Percentiles rank a stretch among this genome's conserved stretches.
Conservation (phyloP, 2,797 vertebrate species). For the Xiphorhynchus erythropygius region DNA sequence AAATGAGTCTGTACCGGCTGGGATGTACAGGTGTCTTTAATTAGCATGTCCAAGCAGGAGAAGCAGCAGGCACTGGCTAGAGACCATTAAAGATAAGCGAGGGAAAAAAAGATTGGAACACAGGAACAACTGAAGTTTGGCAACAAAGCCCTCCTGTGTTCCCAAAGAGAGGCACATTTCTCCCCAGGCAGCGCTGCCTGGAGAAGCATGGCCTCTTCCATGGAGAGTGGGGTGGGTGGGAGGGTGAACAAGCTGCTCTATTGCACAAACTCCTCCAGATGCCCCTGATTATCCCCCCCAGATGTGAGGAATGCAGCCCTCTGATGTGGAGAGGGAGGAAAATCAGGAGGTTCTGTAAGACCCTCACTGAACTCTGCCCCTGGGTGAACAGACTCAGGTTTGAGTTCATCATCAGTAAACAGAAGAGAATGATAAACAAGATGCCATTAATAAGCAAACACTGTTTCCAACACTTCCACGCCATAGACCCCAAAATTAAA, state of each 20-base stretch:
- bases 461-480: not conserved
- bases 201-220: not conserved
- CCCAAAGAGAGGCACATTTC: not conserved
- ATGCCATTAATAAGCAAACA: not conserved
- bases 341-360: not conserved
- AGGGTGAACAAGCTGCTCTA: not conserved
- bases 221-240: not conserved
- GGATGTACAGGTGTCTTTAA: constrained; percentile 34
- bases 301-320: not conserved
- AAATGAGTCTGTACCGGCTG: not conserved
- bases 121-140: not conserved
- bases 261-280: not conserved
- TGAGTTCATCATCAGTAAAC: not conserved
- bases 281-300: not conserved
- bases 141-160: not conserved
- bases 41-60: constrained; percentile 22
- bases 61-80: constrained; percentile 4
- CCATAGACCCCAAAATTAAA: not conserved
- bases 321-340: not conserved
- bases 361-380: not conserved
- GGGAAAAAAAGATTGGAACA: not conserved
- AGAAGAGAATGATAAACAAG: not conserved
- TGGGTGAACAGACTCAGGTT: not conserved
- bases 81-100: not conserved
- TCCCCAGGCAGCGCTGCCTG: not conserved